Base-by-base conservation (phyloP, 2,797 vertebrate genomes). In the Pipistrellus pygmaeus region DNA sequence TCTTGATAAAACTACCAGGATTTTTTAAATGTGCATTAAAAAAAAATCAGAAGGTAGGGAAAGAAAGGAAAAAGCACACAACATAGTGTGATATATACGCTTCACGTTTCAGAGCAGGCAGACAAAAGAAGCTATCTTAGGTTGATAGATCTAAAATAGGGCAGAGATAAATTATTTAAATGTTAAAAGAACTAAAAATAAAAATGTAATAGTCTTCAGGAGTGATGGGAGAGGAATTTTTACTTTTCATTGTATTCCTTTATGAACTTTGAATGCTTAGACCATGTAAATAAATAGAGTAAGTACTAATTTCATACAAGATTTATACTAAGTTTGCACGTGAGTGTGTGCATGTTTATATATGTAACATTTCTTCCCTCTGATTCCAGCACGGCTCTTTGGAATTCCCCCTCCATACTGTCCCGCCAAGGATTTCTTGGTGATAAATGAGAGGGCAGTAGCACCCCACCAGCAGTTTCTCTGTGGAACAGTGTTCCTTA, bases 91-190 rank as follows among this genome's bases (percentile, higher is more conserved):
- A 77, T 18, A 85, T 1, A 57, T 21, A 62, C 82, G 55, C 82
- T 87, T 83, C 89, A 60, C 53, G 62, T 93, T 89, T 90, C 57
- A 12, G 18, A 60, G 44, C 25, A 77, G 48, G 71, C 62, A 35
- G 81, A 92, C 44, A 89, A 86, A 96, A 92, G 83, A 93, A 60
- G 80, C 9, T 66, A 69, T 88, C 78, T 87, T 77, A 87, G 76
- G 89, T 76, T 86, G 91, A 92, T 85, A 68, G 81, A 55, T 89
- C 93, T 95, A 95, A 96, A 95, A 95, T 94, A 95, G 76, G 46
- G 20, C 38, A 85, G 71, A 96, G 48, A 95, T 96, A 92, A 96
- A 96, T 96, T 93, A 97, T 96, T 97, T 86, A 96, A 96, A 96
- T 7, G 9, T 76, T 87, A 57, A 72, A 95, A 96, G 92, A 90